A percentile compares a stretch with the other conserved stretches of the same genome.
Conservation (phyloP, 2,888 invertebrate genomes). For the Drosophila neotestacea region DNA sequence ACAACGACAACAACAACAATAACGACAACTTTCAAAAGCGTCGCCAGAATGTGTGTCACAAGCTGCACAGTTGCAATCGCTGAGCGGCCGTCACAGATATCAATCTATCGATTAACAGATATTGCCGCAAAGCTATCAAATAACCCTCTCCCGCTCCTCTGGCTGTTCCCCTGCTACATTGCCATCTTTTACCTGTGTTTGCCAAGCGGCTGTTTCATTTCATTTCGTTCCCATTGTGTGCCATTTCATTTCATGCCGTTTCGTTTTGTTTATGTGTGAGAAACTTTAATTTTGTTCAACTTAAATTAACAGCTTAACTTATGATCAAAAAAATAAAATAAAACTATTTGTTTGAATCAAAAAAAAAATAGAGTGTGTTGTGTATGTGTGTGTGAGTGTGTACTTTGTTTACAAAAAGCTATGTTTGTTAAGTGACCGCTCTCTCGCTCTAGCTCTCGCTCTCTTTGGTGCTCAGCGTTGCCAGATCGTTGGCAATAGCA, state of each 20-base stretch:
- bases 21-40: conserved; percentile 50
- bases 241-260: conserved; percentile 10
- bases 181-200: background rate
- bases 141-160: background rate
- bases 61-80: conserved; percentile 31
- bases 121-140: conserved; percentile 53
- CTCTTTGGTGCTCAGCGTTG: conserved; percentile 48
- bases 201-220: conserved; percentile 25
- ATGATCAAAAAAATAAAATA: conserved; percentile 33
- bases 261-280: conserved; percentile 33
- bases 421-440: conserved; percentile 29
- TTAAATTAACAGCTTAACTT: conserved; percentile 43
- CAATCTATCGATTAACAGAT: conserved; percentile 53
- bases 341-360: conserved; percentile 10
- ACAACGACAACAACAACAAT: conserved; percentile 13
- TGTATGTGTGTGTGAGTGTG: conserved; percentile 20
- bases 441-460: conserved; percentile 1
- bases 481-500: conserved; percentile 44
- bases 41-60: conserved; percentile 30
- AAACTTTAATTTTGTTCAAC: conserved; percentile 50
- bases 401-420: conserved; percentile 65
- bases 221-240: conserved; percentile 12
- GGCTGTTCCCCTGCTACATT: too few relatives aligned
- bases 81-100: conserved; percentile 38
- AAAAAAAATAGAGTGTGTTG: conserved; percentile 4